Evolutionary conservation across 2,113 vertebrate species (phyloP).

Genomic region (Gracilinanus agilis): DNA sequence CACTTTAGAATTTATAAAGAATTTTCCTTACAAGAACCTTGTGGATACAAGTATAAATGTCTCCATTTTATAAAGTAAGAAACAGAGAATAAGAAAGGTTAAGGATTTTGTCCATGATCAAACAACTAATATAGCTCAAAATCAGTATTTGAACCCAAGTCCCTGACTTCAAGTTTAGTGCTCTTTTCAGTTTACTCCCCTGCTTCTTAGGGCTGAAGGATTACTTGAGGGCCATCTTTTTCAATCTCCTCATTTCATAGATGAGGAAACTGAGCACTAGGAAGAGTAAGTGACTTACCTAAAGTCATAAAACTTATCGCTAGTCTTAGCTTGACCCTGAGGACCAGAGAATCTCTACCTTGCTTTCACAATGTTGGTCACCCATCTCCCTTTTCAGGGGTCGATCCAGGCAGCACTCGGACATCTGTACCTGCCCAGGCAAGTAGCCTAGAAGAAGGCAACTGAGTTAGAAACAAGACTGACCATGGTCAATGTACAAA

Average conservation of each 20-base stretch:
- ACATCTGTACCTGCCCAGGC: background rate
- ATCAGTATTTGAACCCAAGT: background rate
- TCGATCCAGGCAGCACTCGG: background rate
- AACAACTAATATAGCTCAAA: background rate
- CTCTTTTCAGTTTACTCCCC: background rate
- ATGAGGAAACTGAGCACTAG: background rate
- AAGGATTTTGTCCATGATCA: background rate
- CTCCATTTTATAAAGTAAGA: background rate
- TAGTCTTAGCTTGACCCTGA: background rate
- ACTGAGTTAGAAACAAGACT: background rate
- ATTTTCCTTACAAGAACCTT: background rate
- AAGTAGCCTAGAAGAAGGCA: background rate
- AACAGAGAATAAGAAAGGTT: background rate
- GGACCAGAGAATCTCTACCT: background rate
- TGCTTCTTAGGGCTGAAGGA: background rate
- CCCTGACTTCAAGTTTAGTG: background rate
- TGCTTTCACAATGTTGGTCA: background rate
- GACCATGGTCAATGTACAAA: background rate
- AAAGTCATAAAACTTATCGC: background rate
- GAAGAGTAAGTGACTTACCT: background rate
- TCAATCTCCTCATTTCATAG: background rate
- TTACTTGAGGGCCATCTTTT: background rate
- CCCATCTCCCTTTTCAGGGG: background rate
- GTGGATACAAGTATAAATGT: background rate
- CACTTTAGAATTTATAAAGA: background rate